Conservation (phyloP, 2,797 vertebrate genomes). For the Pseudochromis fuscus region DNA sequence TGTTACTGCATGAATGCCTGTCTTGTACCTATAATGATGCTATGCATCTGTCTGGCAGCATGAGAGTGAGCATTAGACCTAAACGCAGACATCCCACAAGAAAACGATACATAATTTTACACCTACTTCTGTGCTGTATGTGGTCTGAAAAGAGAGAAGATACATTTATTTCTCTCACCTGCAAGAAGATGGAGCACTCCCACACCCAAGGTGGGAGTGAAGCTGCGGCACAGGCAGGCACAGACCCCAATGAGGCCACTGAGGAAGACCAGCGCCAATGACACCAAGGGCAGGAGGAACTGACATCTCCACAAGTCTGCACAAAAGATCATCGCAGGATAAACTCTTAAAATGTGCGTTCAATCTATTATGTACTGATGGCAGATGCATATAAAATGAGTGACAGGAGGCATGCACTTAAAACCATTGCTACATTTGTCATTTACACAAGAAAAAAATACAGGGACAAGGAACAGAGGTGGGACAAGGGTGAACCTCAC, state of each 20-base stretch:
- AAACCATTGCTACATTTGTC: too few species aligned
- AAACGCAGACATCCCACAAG: neutral
- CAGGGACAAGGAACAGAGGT: too few species aligned
- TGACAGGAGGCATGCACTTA: neutral
- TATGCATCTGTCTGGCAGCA: too few species aligned
- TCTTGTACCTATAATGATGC: too few species aligned
- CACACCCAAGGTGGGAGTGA: constrained; percentile 91
- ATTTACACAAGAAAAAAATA: too few species aligned
- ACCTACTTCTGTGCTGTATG: neutral
- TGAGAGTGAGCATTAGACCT: too few species aligned
- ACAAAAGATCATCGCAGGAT: neutral
- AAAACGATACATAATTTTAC: neutral
- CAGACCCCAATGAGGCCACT: constrained; percentile 92
- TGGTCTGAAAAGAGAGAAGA: neutral
- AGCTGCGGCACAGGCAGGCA: constrained; percentile 94
- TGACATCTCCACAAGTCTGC: constrained; percentile 95
- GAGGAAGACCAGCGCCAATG: constrained; percentile 93
- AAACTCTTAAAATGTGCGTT: neutral
- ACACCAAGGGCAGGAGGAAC: constrained; percentile 93
- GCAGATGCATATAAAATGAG: neutral
- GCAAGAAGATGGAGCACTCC: constrained; percentile 94
- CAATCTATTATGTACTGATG: neutral
- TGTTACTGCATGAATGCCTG: too few species aligned
- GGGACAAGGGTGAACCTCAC: constrained; percentile 83
- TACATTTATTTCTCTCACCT: constrained; percentile 79